phyloP scores from a whole-genome alignment of 2,113 vertebrate genomes.

The Cololabis saira region DNA sequence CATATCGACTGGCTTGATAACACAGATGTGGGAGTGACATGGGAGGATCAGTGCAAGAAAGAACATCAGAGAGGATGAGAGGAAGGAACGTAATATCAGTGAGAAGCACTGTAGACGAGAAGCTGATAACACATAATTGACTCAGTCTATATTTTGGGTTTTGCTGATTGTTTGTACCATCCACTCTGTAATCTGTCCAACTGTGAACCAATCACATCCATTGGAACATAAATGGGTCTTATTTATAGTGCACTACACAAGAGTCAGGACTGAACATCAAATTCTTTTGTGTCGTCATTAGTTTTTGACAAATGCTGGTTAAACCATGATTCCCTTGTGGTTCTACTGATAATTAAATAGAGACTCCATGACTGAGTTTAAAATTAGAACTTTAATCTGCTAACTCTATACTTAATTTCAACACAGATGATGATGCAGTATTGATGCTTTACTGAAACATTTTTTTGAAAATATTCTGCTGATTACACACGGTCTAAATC shows the following conservation, averaged over 20 bases:
- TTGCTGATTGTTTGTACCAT: neutral
- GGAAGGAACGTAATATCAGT: constrained; percentile 32
- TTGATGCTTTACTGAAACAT: no score
- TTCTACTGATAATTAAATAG: constrained; percentile 28
- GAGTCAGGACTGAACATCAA: neutral
- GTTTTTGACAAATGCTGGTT: constrained; percentile 17
- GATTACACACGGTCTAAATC: no score
- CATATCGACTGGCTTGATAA: constrained; percentile 33
- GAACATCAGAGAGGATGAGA: constrained; percentile 40
- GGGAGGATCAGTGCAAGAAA: constrained; percentile 32
- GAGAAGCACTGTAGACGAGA: constrained; percentile 21
- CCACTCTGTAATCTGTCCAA: constrained; percentile 20
- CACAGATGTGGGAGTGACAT: constrained; percentile 16
- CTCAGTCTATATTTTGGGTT: neutral
- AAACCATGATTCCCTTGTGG: constrained; percentile 22
- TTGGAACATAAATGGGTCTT: constrained; percentile 5
- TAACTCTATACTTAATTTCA: neutral
- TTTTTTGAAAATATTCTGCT: no score
- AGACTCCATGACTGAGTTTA: constrained; percentile 4
- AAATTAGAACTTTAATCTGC: constrained; percentile 12
- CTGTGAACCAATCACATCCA: neutral
- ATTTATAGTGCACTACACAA: neutral
- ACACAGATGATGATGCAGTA: neutral
- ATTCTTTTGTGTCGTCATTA: constrained; percentile 7
- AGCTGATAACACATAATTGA: constrained; percentile 39